Evolutionary conservation across 2,888 invertebrate genomes (phyloP).

Genomic region (Actias luna): DNA sequence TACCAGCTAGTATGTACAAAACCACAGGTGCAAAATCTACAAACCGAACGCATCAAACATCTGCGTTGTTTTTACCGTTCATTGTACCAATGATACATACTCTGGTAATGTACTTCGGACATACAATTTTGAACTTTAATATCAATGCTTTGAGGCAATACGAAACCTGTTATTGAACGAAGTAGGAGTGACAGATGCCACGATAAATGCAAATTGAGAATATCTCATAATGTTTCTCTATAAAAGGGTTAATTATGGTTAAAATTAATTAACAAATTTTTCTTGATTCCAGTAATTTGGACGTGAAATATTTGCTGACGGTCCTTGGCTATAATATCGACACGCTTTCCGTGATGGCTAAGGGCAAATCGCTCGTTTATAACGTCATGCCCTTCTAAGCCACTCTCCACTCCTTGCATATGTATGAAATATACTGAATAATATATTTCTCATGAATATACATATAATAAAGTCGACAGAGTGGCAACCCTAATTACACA

Average conservation of each 20-base stretch:
- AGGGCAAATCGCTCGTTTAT: too few relatives aligned
- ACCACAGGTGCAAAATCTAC: constrained; percentile 35
- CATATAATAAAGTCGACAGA: too few relatives aligned
- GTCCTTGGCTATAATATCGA: too few relatives aligned
- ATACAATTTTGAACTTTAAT: constrained; percentile 1
- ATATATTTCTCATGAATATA: too few relatives aligned
- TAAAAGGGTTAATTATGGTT: background rate
- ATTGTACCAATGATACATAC: constrained; percentile 7
- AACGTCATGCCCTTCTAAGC: too few relatives aligned
- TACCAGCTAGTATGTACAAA: constrained; percentile 11
- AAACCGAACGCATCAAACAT: constrained; percentile 23
- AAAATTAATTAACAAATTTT: background rate
- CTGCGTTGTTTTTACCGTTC: constrained; percentile 22
- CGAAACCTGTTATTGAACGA: background rate
- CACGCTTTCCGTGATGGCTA: too few relatives aligned
- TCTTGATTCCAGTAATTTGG: background rate
- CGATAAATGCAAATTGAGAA: background rate
- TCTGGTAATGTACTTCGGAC: background rate
- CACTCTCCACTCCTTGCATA: too few relatives aligned
- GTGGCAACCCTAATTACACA: too few relatives aligned
- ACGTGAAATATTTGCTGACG: too few relatives aligned
- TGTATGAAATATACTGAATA: too few relatives aligned
- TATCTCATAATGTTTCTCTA: background rate
- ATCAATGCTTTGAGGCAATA: background rate
- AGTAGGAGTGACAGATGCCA: constrained; percentile 1